Evolutionary conservation across 2,113 vertebrate genomes (phyloP).

Genomic region (Erinaceus europaeus): DNA sequence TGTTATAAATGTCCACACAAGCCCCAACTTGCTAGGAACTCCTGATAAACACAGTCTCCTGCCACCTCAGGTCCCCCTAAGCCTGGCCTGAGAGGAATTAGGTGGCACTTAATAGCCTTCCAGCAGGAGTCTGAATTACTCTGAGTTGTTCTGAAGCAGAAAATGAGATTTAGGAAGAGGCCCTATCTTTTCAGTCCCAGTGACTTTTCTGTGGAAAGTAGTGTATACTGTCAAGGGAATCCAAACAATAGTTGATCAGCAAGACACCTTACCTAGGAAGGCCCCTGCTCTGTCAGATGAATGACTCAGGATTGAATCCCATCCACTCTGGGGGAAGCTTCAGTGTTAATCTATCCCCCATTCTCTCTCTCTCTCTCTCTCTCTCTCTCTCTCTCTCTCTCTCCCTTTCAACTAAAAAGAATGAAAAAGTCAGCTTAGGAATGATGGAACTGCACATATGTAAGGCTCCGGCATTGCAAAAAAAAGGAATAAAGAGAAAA

Average conservation of each 20-base stretch:
- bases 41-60: conserved; percentile 57
- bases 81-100: neutral
- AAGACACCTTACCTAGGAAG: too few species aligned
- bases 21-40: conserved; percentile 2
- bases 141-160: neutral
- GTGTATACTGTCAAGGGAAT: fast-evolving
- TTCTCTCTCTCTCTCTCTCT: too few species aligned
- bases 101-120: fast-evolving
- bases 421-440: too few species aligned
- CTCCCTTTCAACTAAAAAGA: too few species aligned
- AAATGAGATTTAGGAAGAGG: neutral
- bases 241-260: too few species aligned
- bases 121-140: neutral
- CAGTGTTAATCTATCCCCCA: too few species aligned
- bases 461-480: too few species aligned
- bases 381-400: too few species aligned
- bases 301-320: too few species aligned
- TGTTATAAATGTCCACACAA: conserved; percentile 16
- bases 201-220: neutral
- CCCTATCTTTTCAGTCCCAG: neutral
- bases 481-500: neutral
- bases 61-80: neutral
- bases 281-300: too few species aligned
- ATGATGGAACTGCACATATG: too few species aligned
- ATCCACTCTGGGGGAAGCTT: too few species aligned